Base-by-base conservation (phyloP, 1,140 invertebrate genomes). In the Calycopis cecrops region DNA sequence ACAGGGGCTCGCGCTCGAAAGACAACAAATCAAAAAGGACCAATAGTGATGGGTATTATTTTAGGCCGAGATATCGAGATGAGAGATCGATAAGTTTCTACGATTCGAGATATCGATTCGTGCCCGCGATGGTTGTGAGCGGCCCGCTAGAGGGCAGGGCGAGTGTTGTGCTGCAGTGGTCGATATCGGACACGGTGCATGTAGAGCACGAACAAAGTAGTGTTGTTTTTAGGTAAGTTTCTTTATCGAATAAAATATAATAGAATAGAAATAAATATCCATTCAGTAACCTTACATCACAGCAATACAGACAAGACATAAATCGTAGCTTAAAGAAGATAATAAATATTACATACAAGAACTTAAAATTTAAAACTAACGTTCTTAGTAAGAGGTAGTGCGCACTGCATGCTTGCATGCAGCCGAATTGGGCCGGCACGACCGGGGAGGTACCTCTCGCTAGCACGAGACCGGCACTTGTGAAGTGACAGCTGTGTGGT, bases 221-320 rank as follows among this genome's bases (percentile, higher is more conserved):
- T 76, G 78, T 86, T 69, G 78, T 86, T 73, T 86, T 86, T 86
- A 86, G 83, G 83, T 86, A 60, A 79, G 83, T 73, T 21, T 9
- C 40, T 52, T 40, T 34, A 28, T 28, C 21, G 21, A 28, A 3
- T 28, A 28, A 28, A n/a, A n/a, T n/a, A n/a, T n/a, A n/a, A n/a
- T n/a, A n/a, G n/a, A n/a, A n/a, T n/a, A n/a, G n/a, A n/a, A n/a
- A n/a, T n/a, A n/a, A n/a, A n/a, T n/a, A n/a, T n/a, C n/a, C n/a
- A n/a, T n/a, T n/a, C n/a, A n/a, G n/a, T n/a, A n/a, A n/a, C n/a
- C n/a, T n/a, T n/a, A n/a, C n/a, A n/a, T n/a, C n/a, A n/a, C n/a
- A n/a, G n/a, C n/a, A n/a, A n/a, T n/a, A n/a, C n/a, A n/a, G n/a
- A n/a, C n/a, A n/a, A n/a, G n/a, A n/a, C n/a, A n/a, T n/a, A n/a